These are phyloP conservation scores for Pseudopodoces humilis DNA, from an alignment of 2,113 vertebrate genomes.

Conservation along the genomic window DNA sequence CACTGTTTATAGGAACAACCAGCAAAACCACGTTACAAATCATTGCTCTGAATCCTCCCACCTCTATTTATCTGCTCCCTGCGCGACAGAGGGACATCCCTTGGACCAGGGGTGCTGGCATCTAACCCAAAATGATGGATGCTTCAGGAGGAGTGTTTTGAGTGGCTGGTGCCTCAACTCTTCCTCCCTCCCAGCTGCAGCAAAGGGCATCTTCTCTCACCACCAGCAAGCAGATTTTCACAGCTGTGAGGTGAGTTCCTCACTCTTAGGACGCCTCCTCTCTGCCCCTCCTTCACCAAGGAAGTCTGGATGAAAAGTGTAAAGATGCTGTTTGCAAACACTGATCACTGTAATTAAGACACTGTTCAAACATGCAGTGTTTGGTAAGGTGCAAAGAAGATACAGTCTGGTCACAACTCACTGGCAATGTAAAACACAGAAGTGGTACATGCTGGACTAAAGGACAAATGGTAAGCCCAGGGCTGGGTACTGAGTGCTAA, in stretches of 20 bases:
- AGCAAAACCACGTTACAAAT: constrained; percentile 44
- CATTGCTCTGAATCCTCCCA: constrained; percentile 54
- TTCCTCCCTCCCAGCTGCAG: not conserved
- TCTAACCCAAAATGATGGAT: rapidly evolving
- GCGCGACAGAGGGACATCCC: not conserved
- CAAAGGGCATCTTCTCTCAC: not conserved
- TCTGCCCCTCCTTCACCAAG: not conserved
- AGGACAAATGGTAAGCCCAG: not conserved
- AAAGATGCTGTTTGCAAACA: not conserved
- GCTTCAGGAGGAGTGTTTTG: not conserved
- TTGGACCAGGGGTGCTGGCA: not conserved
- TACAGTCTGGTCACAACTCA: not conserved
- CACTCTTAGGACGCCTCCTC: not conserved
- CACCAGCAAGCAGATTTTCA: not conserved
- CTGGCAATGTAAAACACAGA: not conserved
- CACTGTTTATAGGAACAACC: not conserved
- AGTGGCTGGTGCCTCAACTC: rapidly evolving
- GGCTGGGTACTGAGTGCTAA: not conserved
- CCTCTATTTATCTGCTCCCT: constrained; percentile 27
- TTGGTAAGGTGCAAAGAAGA: not conserved
- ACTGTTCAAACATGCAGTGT: not conserved
- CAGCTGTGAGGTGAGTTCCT: rapidly evolving
- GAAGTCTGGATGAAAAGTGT: not conserved
- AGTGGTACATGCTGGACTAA: rapidly evolving
- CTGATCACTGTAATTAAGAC: not conserved